Evolutionary conservation across 2,797 vertebrate species (phyloP), one percentile per base, ranked within the genome.

Genomic region (Threskiornis aethiopicus): DNA sequence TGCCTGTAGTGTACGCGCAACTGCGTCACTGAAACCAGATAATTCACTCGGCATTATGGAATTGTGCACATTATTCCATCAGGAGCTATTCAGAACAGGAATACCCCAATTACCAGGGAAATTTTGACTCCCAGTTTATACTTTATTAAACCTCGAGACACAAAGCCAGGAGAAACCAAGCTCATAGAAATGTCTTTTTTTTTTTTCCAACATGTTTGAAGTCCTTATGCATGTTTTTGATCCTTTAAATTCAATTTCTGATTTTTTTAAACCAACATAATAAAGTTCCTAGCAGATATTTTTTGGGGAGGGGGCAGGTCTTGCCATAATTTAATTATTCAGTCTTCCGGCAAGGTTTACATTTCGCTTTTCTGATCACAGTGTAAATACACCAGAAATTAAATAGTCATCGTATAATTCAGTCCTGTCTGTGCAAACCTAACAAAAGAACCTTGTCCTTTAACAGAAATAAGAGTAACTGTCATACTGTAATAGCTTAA

Each of bases 331-430:
- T 96, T 41, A 84, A 65, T 55, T 87, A 59, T 67, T 84, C 66
- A 44, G 24, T 46, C 28, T 80, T 64, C 65, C 65, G 44, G 28
- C 64, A 67, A 62, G 67, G 41, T 91, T 92, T 91, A 59, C 66
- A 57, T 93, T 95, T 95, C 64, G 57, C 83, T 96, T 79, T 84
- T 79, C 89, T 75, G 86, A 90, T 73, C 75, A 35, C 54, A 65
- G 25, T 75, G 75, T 80, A 69, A 75, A 87, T 46, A 79, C 9
- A 4, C 24, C 14, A 93, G 85, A 82, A 94, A 71, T 95, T 41
- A 94, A 79, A 55, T 42, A 75, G 41, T 54, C 77, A 75, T 78
- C 33, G 37, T n/a, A 73, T 71, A 87, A 83, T 89, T 90, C 87
- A 70, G 89, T 44, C 57, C 82, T 84, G 26, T 29, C 62, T 66